Percentiles rank a stretch among this genome's conserved stretches.
Evolutionary conservation across 1,140 invertebrate species (phyloP).

Genomic region (Conopomorpha cramerella): DNA sequence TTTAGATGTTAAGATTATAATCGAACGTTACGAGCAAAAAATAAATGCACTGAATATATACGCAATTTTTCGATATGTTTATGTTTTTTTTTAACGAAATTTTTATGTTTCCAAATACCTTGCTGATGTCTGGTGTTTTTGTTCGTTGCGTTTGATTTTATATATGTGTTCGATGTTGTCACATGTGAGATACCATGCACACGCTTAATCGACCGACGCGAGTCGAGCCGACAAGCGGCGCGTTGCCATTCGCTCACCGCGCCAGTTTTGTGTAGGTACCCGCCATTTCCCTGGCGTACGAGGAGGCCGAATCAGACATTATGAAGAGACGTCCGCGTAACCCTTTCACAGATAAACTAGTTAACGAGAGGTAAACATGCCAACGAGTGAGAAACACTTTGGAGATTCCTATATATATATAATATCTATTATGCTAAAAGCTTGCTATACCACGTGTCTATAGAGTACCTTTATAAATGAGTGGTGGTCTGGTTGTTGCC

Average conservation of each 20-base stretch:
- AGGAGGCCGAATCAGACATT: conserved; percentile 99
- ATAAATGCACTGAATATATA: no score
- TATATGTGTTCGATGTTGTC: conserved; percentile 48
- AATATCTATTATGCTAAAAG: no score
- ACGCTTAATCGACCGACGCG: conserved; percentile 16
- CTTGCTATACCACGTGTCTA: no score
- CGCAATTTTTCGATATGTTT: no score
- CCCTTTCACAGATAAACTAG: conserved; percentile 93
- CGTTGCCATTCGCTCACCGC: conserved; percentile 38
- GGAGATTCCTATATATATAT: no score
- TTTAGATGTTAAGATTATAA: conserved; percentile 27
- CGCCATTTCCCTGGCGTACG: conserved; percentile 99
- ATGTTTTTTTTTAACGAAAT: no score
- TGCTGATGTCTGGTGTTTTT: no score
- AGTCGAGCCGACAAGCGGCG: conserved; percentile 14
- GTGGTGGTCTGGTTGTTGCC: no score
- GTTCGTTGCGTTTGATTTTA: conserved; percentile 7
- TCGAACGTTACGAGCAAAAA: background rate
- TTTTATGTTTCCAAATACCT: no score
- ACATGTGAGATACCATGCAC: conserved; percentile 28
- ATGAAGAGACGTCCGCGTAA: conserved; percentile 99
- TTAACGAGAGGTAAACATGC: conserved; percentile 98
- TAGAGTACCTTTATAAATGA: no score
- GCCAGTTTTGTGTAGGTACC: conserved; percentile 82
- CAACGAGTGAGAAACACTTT: no score